Conservation (phyloP, 1,140 invertebrate genomes). For the Drosophila guanche region DNA sequence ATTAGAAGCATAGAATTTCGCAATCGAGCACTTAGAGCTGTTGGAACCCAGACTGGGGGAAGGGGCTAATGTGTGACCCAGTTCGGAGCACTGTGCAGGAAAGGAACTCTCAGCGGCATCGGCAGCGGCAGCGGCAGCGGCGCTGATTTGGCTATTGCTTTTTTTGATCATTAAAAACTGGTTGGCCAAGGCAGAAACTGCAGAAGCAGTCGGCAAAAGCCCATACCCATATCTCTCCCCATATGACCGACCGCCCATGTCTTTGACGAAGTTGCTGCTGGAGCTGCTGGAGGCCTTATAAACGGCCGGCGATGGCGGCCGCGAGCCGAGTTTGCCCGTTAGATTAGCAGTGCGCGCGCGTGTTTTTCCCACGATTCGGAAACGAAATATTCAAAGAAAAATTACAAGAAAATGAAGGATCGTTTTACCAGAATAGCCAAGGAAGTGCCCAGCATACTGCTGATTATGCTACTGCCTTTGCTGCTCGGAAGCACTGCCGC, state of each 20-base stretch:
- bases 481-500: constrained; percentile 47
- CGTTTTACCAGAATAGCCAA: constrained; percentile 12
- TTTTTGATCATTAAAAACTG: constrained; percentile 80
- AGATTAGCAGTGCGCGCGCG: constrained; percentile 61
- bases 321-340: constrained; percentile 62
- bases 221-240: constrained; percentile 2
- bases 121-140: constrained; percentile 4
- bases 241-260: constrained; percentile 26
- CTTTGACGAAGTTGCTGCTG: constrained; percentile 17
- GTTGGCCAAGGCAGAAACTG: constrained; percentile 29
- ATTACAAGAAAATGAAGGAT: constrained; percentile 40
- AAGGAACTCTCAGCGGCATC: constrained; percentile 39
- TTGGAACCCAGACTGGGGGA: constrained; percentile 7
- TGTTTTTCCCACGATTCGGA: constrained; percentile 40
- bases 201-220: constrained; percentile 35
- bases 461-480: background rate
- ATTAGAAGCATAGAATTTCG: constrained; percentile 82
- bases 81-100: constrained; percentile 67
- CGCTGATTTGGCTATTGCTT: constrained; percentile 55
- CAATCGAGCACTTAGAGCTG: constrained; percentile 74
- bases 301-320: constrained; percentile 56
- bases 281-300: constrained; percentile 71
- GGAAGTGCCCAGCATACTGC: constrained; percentile 23
- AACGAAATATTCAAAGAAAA: background rate
- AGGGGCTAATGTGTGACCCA: constrained; percentile 71